Base-by-base conservation (phyloP, 1,140 invertebrate species). In the Pseudomyrmex concolor region DNA sequence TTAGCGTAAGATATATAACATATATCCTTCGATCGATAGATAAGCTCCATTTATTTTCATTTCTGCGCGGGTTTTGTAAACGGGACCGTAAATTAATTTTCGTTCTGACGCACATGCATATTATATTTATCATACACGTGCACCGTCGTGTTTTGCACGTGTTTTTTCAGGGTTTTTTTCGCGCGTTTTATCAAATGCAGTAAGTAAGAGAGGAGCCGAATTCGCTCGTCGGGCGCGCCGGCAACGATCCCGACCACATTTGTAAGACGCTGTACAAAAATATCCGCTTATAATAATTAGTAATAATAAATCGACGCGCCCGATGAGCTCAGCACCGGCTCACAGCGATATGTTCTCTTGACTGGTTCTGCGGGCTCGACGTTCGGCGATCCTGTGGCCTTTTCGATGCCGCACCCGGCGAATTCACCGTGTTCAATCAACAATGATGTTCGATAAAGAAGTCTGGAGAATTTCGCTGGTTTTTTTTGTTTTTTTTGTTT, bases 241-340 rank as follows among this genome's bases (percentile, higher is more conserved):
- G 89, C 87, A 92, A 92, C 89, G 89, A 91, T 77, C 86, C 86
- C 86, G 88, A 92, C 89, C 77, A 91, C 90, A 80, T 80, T 34
- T 92, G 92, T 92, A 92, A 93, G 92, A 92, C 88, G 90, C 90
- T 92, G 92, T 93, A 93, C 92, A 93, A 93, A 93, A 93, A 93
- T 93, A 93, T 80, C 91, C 90, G 89, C 89, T 92, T 92, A 91
- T 92, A 88, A 88, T 92, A 91, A 89, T 90, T 88, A 88, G 84
- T 86, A 89, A 89, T 90, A 90, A 91, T 93, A 90, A 86, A 86
- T 34, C 84, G 83, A 86, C 88, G 88, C 89, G 88, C 90, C 90
- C 91, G 91, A 89, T 88, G 87, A 91, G 89, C 88, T 81, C 85
- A 87, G 77, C 89, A 87, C 86, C 91, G 86, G 64, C 78, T 43